These are phyloP conservation scores for Knipowitschia caucasica DNA, from an alignment of 2,797 vertebrate genomes.

Conservation along the genomic window DNA sequence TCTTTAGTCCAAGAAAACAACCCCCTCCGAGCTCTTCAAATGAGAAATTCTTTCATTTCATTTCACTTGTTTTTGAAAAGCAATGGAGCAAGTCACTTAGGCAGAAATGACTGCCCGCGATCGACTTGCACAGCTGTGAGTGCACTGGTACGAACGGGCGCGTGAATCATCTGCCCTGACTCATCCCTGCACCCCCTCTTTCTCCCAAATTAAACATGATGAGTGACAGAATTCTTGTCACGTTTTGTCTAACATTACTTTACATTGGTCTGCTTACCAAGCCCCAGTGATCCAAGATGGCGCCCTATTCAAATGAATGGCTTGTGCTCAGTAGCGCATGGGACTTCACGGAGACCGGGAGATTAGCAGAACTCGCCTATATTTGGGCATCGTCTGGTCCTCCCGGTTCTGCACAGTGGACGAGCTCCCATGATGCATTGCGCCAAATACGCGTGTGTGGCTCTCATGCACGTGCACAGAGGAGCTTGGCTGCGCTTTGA, in stretches of 20 bases:
- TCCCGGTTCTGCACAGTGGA: no score
- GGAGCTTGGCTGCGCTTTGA: no score
- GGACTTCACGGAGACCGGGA: no score
- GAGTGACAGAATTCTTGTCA: slow-evolving; percentile 3
- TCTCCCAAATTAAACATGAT: slow-evolving; percentile 23
- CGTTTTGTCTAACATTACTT: background rate
- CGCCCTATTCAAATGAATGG: no score
- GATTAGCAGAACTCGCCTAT: no score
- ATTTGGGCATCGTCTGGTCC: no score
- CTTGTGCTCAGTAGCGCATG: no score
- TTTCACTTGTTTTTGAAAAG: slow-evolving; percentile 44
- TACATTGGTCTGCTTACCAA: background rate
- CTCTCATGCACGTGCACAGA: no score
- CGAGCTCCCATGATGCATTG: no score
- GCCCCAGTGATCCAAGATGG: no score
- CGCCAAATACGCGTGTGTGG: no score
- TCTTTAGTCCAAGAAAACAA: slow-evolving; percentile 30
- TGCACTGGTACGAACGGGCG: slow-evolving; percentile 8
- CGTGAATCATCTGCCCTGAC: slow-evolving; percentile 27
- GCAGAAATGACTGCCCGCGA: slow-evolving; percentile 26
- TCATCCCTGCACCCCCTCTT: slow-evolving; percentile 24
- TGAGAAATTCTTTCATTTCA: slow-evolving; percentile 44
- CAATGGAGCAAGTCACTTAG: slow-evolving; percentile 32
- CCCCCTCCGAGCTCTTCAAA: slow-evolving; percentile 39
- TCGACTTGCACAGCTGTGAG: slow-evolving; percentile 37